Percentiles rank a stretch among this genome's conserved stretches.
Conservation (phyloP, 2,888 invertebrate species). For the Sipha maydis region DNA sequence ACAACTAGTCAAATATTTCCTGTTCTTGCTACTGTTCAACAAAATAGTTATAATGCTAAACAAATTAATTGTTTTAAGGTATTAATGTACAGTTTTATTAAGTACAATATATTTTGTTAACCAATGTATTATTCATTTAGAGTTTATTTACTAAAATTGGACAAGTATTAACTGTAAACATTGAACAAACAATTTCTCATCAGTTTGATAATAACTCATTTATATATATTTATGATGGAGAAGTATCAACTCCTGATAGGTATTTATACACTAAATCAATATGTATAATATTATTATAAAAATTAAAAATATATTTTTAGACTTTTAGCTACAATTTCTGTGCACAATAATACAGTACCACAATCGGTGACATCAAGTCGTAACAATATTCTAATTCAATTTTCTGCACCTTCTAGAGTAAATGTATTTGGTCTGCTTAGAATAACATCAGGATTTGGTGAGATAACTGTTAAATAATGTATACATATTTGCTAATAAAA, state of each 20-base stretch:
- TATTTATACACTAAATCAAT: slow-evolving; percentile 8
- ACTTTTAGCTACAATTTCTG: slow-evolving; percentile 76
- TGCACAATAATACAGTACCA: slow-evolving; percentile 87
- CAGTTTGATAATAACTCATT: slow-evolving; percentile 79
- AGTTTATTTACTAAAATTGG: slow-evolving; percentile 81
- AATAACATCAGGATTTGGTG: slow-evolving; percentile 79
- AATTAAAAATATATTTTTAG: slow-evolving; percentile 69
- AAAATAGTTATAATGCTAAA: slow-evolving; percentile 78
- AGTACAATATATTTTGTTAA: slow-evolving; percentile 15
- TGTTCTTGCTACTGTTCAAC: slow-evolving; percentile 82
- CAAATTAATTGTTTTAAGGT: slow-evolving; percentile 80
- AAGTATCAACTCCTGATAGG: slow-evolving; percentile 69
- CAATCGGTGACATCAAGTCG: slow-evolving; percentile 87
- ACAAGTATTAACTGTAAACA: slow-evolving; percentile 85
- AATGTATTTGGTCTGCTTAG: slow-evolving; percentile 82
- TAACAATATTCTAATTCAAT: slow-evolving; percentile 83
- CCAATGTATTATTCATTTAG: slow-evolving; percentile 65
- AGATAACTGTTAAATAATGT: slow-evolving; percentile 64
- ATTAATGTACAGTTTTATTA: slow-evolving; percentile 62
- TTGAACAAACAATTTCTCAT: slow-evolving; percentile 82
- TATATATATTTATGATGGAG: slow-evolving; percentile 83
- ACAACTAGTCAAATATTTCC: slow-evolving; percentile 83
- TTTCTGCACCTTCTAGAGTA: slow-evolving; percentile 78
- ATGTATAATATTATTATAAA: not conserved
- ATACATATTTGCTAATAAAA: not conserved